Percentiles rank a stretch among this genome's conserved stretches.
Conservation (phyloP, 2,797 vertebrate species). For the Bovichtus variegatus region DNA sequence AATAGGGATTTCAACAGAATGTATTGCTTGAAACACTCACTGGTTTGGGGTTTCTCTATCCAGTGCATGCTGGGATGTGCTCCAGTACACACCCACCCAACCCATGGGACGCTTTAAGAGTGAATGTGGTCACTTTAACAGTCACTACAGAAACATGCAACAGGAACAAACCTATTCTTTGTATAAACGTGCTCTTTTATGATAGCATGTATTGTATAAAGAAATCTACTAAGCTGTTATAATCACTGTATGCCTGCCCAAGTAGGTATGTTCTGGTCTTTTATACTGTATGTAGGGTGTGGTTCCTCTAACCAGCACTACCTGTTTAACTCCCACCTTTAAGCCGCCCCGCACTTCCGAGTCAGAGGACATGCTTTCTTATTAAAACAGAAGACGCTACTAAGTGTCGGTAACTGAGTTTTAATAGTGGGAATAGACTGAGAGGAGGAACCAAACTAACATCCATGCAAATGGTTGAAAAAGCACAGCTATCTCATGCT, state of each 20-base stretch:
- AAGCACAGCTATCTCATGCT: constrained; percentile 51
- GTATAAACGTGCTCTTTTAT: constrained; percentile 6
- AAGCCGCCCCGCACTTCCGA: background rate
- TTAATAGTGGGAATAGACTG: constrained; percentile 1
- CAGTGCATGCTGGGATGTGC: constrained; percentile 14
- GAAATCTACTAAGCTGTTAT: background rate
- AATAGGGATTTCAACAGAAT: constrained; percentile 24
- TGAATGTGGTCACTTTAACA: background rate
- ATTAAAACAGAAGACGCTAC: background rate
- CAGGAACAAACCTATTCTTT: constrained; percentile 13
- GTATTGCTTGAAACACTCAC: constrained; percentile 13
- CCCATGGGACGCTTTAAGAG: constrained; percentile 9
- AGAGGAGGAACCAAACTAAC: constrained; percentile 8
- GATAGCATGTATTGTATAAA: background rate
- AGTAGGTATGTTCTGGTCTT: constrained; percentile 4
- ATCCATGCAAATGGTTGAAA: constrained; percentile 34
- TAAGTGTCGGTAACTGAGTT: background rate
- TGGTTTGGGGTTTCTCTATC: constrained; percentile 17
- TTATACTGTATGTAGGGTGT: constrained; percentile 26
- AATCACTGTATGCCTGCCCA: background rate
- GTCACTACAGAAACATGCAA: constrained; percentile 30
- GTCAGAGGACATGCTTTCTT: background rate
- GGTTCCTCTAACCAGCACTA: constrained; percentile 48
- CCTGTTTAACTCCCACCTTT: constrained; percentile 45
- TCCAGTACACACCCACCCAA: constrained; percentile 26